Evolutionary conservation across 1,140 invertebrate genomes (phyloP).

Genomic region (Leptopilina clavipes): DNA sequence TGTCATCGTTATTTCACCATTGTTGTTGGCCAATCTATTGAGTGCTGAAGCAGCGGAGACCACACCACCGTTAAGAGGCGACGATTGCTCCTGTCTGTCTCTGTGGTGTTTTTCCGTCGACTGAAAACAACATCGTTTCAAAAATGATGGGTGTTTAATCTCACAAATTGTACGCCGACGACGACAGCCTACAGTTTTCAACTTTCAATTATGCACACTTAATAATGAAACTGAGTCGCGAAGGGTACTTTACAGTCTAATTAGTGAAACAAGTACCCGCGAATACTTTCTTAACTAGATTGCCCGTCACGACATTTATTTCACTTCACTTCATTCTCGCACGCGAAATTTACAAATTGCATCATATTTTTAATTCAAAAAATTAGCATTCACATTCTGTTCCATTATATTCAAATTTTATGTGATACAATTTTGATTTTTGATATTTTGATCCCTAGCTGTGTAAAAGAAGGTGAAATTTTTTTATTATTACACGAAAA

Average conservation of each 20-base stretch:
- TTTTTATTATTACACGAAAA: no score
- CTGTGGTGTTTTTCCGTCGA: conserved; percentile 71
- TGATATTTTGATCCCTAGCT: no score
- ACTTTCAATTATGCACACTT: conserved; percentile 59
- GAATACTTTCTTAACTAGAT: conserved; percentile 66
- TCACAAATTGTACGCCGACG: neutral
- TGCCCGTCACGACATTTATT: conserved; percentile 50
- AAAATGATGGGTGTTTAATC: neutral
- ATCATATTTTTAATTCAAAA: neutral
- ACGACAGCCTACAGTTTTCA: conserved; percentile 39
- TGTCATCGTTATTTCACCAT: conserved; percentile 84
- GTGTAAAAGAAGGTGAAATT: no score
- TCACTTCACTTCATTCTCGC: neutral
- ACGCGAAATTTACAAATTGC: neutral
- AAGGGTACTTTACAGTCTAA: conserved; percentile 60
- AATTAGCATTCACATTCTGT: no score
- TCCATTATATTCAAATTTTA: no score
- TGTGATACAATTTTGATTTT: no score
- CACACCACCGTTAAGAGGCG: conserved; percentile 71
- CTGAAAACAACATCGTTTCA: conserved; percentile 51
- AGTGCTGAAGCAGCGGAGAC: conserved; percentile 73
- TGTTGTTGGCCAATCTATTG: conserved; percentile 82
- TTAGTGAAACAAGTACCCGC: conserved; percentile 57
- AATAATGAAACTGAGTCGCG: conserved; percentile 54
- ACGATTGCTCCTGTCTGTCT: conserved; percentile 71